Evolutionary conservation across 2,113 vertebrate species (phyloP).

Genomic region (Carettochelys insculpta): DNA sequence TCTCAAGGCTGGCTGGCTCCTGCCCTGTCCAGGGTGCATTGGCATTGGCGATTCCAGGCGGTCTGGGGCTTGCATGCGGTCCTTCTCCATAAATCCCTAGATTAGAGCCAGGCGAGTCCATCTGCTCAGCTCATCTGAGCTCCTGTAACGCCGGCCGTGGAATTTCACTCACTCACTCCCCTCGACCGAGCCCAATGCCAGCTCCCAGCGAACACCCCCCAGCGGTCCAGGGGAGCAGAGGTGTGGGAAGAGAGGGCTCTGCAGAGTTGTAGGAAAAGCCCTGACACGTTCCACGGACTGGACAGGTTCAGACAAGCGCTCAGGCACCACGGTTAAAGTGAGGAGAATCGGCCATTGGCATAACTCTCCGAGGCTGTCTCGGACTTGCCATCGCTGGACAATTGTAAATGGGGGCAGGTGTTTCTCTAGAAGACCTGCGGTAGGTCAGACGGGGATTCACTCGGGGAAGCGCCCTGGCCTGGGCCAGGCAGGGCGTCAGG

Average conservation of each 20-base stretch:
- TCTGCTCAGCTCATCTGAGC: neutral
- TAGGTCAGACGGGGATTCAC: neutral
- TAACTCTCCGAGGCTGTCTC: neutral
- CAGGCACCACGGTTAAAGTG: neutral
- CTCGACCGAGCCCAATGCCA: neutral
- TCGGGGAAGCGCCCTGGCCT: neutral
- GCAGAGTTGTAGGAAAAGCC: neutral
- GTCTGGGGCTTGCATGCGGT: neutral
- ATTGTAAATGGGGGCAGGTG: neutral
- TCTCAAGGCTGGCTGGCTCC: too few species aligned
- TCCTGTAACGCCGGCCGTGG: neutral
- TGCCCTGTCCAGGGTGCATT: too few species aligned
- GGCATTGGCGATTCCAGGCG: constrained; percentile 23
- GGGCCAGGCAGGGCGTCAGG: neutral
- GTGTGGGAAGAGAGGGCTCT: neutral
- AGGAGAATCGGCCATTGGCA: neutral
- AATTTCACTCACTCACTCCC: neutral
- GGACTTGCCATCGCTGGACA: accelerated
- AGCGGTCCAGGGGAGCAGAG: neutral
- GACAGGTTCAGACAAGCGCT: neutral
- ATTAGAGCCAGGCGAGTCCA: neutral
- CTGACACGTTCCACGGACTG: accelerated
- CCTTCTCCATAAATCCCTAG: neutral
- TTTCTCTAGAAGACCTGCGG: neutral
- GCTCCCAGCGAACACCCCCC: neutral